Base-by-base conservation (phyloP, 2,113 vertebrate genomes). In the Proterorhinus semilunaris region DNA sequence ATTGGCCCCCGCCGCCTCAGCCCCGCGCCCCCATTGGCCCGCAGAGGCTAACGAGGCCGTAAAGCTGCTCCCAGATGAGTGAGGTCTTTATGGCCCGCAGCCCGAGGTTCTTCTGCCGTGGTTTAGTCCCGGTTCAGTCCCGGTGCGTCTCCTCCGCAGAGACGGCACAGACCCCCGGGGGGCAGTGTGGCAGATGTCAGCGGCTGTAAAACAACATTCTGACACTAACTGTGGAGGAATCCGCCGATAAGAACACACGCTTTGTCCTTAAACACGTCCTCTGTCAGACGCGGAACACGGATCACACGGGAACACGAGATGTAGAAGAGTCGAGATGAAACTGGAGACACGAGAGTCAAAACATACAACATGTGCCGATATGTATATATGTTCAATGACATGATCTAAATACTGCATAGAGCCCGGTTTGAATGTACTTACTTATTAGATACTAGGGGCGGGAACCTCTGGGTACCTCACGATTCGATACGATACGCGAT, bases 181-280 rank as follows among this genome's bases (percentile, higher is more conserved):
- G 77, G 61, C 46, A 6, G 59, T 79, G 75, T 13, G 76, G 74
- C 83, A 88, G 83, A 84, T 86, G 86, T 69, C 64, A 75, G 62
- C 70, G 62, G 86, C 72, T 27, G 50, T 86, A 82, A 85, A 85
- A 17, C 67, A 70, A 69, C 49, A 49, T 53, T 51, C 63, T 70
- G 70, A 79, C 79, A 74, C 59, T 57, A 10, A 59, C 47, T 4
- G 49, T 51, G 61, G 58, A 6, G 54, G 58, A 42, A 61, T 61
- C 58, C 58, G 11, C 11, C 55, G 12, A 5, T 4, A 58, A 58
- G 43, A 45, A 49, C 4, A 16, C 8, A 0, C 17, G 13, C 12
- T 44, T n/a, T 46, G 59, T 62, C 43, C 59, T 62, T 46, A 62
- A 12, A 44, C 9, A 8, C 45, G 59, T 62, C 59, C 55, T 62